A percentile compares a stretch with the other conserved stretches of the same genome.
phyloP scores from a whole-genome alignment of 2,888 invertebrate species.

The Eilema depressum region DNA sequence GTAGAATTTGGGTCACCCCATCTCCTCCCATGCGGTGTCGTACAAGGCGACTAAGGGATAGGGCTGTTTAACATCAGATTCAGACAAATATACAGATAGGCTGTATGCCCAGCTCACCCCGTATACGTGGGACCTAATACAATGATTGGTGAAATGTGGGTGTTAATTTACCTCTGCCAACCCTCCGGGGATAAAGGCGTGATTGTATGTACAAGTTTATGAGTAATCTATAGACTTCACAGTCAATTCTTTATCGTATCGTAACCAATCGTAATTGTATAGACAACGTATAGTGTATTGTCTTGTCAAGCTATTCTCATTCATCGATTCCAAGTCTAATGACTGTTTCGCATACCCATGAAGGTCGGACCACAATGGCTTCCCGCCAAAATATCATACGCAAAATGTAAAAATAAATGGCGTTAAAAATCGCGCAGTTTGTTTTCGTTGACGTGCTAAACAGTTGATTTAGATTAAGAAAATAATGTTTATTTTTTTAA shows the following conservation, averaged over 20 bases:
- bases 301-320: background rate
- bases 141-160: too few relatives aligned
- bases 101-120: too few relatives aligned
- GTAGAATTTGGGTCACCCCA: too few relatives aligned
- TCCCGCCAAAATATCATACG: slow-evolving; percentile 19
- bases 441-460: background rate
- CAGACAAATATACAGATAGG: too few relatives aligned
- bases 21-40: too few relatives aligned
- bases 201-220: too few relatives aligned
- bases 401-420: slow-evolving; percentile 14
- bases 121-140: too few relatives aligned
- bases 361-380: slow-evolving; percentile 19
- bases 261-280: background rate
- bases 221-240: too few relatives aligned
- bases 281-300: background rate
- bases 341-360: slow-evolving; percentile 12
- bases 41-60: too few relatives aligned
- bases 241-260: background rate
- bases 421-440: slow-evolving; percentile 1
- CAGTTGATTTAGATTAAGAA: background rate
- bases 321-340: background rate
- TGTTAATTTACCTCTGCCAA: too few relatives aligned
- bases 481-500: background rate
- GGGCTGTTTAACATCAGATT: too few relatives aligned
- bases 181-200: too few relatives aligned